Percentiles rank a stretch among this genome's conserved stretches.
Evolutionary conservation across 2,888 invertebrate genomes (phyloP).

Genomic region (Elmis aenea): DNA sequence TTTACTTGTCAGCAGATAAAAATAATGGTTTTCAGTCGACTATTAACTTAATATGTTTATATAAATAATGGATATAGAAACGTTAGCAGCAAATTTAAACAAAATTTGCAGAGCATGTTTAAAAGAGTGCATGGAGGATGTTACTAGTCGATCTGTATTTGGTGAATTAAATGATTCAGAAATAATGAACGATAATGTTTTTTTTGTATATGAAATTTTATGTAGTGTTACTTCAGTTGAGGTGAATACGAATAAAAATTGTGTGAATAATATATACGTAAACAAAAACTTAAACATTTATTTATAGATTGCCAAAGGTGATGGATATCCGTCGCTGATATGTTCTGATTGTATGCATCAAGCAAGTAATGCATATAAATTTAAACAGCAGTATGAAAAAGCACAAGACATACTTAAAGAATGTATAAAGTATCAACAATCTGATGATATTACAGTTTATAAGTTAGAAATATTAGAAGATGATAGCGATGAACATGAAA

Average conservation of each 20-base stretch:
- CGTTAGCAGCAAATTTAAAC: background rate
- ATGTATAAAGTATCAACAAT: background rate
- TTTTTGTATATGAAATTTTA: slow-evolving; percentile 7
- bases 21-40: too few species aligned
- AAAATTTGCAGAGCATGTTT: slow-evolving; percentile 3
- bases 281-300: too few species aligned
- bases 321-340: too few species aligned
- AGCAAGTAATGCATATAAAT: slow-evolving; percentile 7
- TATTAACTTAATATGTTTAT: background rate
- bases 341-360: slow-evolving; percentile 5
- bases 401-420: slow-evolving; percentile 1
- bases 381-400: slow-evolving; percentile 9
- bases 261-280: too few species aligned
- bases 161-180: slow-evolving; percentile 1
- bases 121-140: slow-evolving; percentile 2
- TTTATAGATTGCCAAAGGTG: slow-evolving; percentile 1
- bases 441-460: background rate
- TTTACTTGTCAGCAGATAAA: too few species aligned
- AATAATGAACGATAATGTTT: slow-evolving; percentile 7
- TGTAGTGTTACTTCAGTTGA: background rate
- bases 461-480: background rate
- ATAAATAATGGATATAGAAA: slow-evolving; percentile 3
- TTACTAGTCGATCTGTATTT: slow-evolving; percentile 2
- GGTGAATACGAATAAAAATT: too few species aligned
- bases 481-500: background rate